A percentile compares a stretch with the other conserved stretches of the same genome.
Conservation (phyloP, 2,888 invertebrate species). For the Ommatoiulus sabulosus region DNA sequence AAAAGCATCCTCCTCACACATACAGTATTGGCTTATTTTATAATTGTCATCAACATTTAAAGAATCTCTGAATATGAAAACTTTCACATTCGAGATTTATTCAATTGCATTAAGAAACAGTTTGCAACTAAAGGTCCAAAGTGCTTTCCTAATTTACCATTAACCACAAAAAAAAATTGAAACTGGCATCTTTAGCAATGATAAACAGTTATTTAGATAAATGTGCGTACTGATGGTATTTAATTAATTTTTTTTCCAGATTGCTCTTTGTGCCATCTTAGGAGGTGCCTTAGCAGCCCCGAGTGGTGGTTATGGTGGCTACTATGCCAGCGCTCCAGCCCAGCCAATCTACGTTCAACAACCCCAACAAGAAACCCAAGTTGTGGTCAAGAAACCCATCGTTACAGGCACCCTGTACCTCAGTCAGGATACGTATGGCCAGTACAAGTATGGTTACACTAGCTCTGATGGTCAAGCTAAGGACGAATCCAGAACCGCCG, state of each 20-base stretch:
- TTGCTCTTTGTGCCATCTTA: constrained; percentile 47
- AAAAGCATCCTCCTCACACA: neutral
- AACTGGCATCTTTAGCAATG: too few species aligned
- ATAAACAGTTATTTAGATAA: too few species aligned
- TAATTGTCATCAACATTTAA: too few species aligned
- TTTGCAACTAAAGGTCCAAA: too few species aligned
- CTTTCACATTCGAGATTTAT: too few species aligned
- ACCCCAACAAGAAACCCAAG: neutral
- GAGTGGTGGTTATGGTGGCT: constrained; percentile 35
- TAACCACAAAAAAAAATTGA: too few species aligned
- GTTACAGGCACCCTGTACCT: constrained; percentile 49
- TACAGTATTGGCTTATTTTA: too few species aligned
- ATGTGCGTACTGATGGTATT: neutral
- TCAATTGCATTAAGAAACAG: too few species aligned
- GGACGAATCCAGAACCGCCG: constrained; percentile 76
- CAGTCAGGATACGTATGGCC: constrained; percentile 73
- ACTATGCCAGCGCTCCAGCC: neutral
- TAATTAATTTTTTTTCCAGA: neutral
- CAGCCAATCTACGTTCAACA: constrained; percentile 16
- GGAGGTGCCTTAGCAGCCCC: constrained; percentile 35
- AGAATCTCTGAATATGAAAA: too few species aligned
- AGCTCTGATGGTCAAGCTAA: constrained; percentile 78
- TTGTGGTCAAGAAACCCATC: constrained; percentile 15
- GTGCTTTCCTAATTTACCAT: too few species aligned
- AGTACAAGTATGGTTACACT: constrained; percentile 79